phyloP scores from a whole-genome alignment of 2,797 vertebrate genomes.

The Microctenopoma lineatum region DNA sequence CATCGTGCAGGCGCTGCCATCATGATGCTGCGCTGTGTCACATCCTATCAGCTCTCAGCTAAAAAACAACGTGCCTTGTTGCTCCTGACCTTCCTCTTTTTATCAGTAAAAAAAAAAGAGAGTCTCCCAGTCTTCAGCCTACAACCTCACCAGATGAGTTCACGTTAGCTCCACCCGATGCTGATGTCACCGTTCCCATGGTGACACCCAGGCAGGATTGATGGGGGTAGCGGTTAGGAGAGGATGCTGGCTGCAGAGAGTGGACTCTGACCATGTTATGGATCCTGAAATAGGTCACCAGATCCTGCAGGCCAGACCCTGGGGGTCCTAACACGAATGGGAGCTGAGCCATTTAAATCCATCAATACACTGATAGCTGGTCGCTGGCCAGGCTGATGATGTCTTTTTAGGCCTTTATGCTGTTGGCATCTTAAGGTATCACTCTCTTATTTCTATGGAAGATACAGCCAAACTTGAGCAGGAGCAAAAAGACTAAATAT shows the following conservation, averaged over 20 bases:
- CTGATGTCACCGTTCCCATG: constrained; percentile 69
- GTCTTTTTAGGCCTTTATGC: constrained; percentile 20
- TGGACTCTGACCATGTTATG: constrained; percentile 51
- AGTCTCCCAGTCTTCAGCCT: not conserved
- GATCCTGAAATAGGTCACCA: constrained; percentile 70
- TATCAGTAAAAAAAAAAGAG: not conserved
- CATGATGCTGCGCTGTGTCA: not conserved
- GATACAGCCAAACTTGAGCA: not conserved
- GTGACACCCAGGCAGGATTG: constrained; percentile 31
- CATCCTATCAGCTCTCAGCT: not conserved
- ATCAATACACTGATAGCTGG: constrained; percentile 62
- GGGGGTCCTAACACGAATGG: constrained; percentile 38
- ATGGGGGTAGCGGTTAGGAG: constrained; percentile 25
- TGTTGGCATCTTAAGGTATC: not conserved
- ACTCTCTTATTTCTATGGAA: not conserved
- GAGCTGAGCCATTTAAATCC: constrained; percentile 55
- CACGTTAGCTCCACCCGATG: constrained; percentile 26
- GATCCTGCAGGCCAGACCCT: constrained; percentile 39
- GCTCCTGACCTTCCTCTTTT: not conserved
- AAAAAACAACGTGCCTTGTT: not conserved
- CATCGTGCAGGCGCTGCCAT: not conserved
- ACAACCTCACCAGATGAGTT: constrained; percentile 19
- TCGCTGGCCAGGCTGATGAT: constrained; percentile 18
- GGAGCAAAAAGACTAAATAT: not conserved
- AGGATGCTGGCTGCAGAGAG: constrained; percentile 31